phyloP scores from a whole-genome alignment of 2,113 vertebrate genomes.

The Tragelaphus imberbis region DNA sequence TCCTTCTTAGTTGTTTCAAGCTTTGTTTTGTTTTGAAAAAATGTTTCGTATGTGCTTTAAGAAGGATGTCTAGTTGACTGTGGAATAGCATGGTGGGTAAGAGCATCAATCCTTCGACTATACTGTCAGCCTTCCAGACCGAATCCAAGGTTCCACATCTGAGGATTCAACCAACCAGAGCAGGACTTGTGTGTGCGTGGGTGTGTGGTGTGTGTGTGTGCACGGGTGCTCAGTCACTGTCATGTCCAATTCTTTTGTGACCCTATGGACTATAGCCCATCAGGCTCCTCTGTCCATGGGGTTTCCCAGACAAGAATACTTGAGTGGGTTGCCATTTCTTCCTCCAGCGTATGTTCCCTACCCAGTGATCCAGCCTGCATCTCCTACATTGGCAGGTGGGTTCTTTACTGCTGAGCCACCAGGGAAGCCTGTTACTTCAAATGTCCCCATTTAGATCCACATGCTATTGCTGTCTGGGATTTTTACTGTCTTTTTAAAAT shows the following conservation, averaged over 20 bases:
- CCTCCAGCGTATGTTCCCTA: neutral
- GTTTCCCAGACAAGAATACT: neutral
- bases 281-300: neutral
- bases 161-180: neutral
- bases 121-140: neutral
- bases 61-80: neutral
- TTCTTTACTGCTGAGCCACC: neutral
- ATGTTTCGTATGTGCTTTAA: neutral
- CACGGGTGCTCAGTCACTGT: rapidly evolving
- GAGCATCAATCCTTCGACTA: neutral
- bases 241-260: neutral
- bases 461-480: neutral
- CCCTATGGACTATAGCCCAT: neutral
- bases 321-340: neutral
- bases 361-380: neutral
- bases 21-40: neutral
- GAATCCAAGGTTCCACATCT: neutral
- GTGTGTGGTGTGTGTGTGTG: neutral
- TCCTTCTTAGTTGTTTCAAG: neutral
- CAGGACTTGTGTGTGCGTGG: neutral
- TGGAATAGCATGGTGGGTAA: neutral
- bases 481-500: neutral
- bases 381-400: neutral
- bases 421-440: neutral
- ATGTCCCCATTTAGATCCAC: neutral